These are phyloP conservation scores for Galeopterus variegatus DNA, from an alignment of 2,113 vertebrate genomes.

Conservation along the genomic window DNA sequence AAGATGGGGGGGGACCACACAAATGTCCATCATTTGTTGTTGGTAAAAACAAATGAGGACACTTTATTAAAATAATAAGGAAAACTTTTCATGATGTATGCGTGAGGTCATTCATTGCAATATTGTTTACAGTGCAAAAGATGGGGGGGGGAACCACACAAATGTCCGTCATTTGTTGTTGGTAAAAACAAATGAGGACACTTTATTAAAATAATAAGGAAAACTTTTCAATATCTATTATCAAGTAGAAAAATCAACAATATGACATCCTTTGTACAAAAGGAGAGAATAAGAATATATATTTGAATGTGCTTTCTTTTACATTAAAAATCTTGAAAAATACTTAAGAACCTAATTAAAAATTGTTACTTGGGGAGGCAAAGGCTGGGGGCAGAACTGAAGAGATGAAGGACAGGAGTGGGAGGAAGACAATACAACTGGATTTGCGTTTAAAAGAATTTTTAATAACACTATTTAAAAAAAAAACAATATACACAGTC, in stretches of 20 bases:
- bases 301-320: conserved; percentile 22
- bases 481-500: not conserved
- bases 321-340: conserved; percentile 14
- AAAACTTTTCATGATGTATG: conserved; percentile 37
- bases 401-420: not conserved
- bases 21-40: not conserved
- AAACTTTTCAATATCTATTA: not conserved
- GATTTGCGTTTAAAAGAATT: not conserved
- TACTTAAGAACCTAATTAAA: not conserved
- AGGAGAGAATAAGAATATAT: not conserved
- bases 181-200: not conserved
- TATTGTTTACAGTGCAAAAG: not conserved
- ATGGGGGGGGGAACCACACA: not conserved
- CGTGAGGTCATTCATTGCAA: not conserved
- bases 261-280: not conserved
- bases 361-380: not conserved
- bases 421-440: not conserved
- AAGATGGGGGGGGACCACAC: not conserved
- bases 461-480: not conserved
- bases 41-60: not conserved
- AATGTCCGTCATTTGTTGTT: not conserved
- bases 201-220: not conserved
- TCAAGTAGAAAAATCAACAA: not conserved
- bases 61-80: not conserved
- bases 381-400: not conserved